Evolutionary conservation across 2,797 vertebrate species (phyloP), one percentile per base, ranked within the genome.

Genomic region (Schizothorax lantsangensis): DNA sequence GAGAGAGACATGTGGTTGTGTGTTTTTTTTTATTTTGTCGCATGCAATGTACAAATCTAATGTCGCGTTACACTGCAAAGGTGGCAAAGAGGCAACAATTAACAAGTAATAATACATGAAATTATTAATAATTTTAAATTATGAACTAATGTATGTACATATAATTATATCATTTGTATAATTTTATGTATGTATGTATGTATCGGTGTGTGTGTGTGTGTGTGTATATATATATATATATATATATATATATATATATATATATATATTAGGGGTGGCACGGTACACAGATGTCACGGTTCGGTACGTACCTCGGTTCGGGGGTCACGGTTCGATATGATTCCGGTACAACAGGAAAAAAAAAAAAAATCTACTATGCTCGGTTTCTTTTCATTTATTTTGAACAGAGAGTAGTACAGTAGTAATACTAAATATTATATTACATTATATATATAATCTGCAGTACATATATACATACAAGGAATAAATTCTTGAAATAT

Each of bases 1-100:
- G 4, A n/a, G 52, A 49, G n/a, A 19, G 38, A 49, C 23, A n/a
- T 74, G 71, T 54, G 59, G 15, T n/a, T 77, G 30, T 38, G 6
- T 77, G 7, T 36, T 62, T 62, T 49, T 38, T n/a, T 49, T 2
- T 9, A n/a, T 14, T 66, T 23, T 84, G 26, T 30, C 10, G 38
- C 40, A n/a, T 49, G 30, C 5, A 23, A 84, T 47, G 26, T 43
- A 66, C 66, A 83, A 45, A 83, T 74, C 11, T 43, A 59, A 79
- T 73, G 21, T 40, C 5, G 6, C 8, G 12, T 5, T 79, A 59
- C 15, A 83, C 49, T 49, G 6, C 43, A 47, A 66, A 47, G 5
- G 43, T 47, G 59, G 15, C 10, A 81, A 66, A 36, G 11, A 9
- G 4, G 33, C 66, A 68, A 19, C 15, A 66, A 36, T 36, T 9